Base-by-base conservation (phyloP, 2,797 vertebrate species). In the Mallotus villosus region DNA sequence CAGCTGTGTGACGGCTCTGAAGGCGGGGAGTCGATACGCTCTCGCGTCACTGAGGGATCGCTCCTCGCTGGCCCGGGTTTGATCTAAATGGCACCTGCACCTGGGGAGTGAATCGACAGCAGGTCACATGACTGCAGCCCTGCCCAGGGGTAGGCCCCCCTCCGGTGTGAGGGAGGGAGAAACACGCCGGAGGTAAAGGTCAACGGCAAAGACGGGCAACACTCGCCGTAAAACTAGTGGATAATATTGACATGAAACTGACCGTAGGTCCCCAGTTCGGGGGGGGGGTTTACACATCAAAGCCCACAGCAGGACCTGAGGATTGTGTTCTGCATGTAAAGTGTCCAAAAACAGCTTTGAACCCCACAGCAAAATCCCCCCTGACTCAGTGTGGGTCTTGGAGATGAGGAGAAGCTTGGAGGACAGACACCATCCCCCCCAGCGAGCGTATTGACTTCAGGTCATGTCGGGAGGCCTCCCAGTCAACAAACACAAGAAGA, bases 11-110 rank as follows among this genome's bases (percentile, higher is more conserved):
- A 34, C 41, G 14, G 9, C 59, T 63, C 63, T 76, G 70, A 61
- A 9, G 71, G 24, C 53, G 70, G 71, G 70, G 59, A 78, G 83
- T 78, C 68, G 80, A 85, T 84, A 84, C 76, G 82, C 8, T 78
- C 85, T 78, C 80, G 81, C 76, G 85, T 87, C 85, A 81, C 76
- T 14, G 58, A 67, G 71, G 82, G 82, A 76, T 81, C 70, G 51
- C 69, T 75, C 78, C 71, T 86, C 83, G 81, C 85, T 76, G 67
- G 63, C 74, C 25, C 25, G 70, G 72, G 78, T 71, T 8, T 69
- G 84, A 80, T 75, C 81, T 78, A 89, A 92, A 92, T 88, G 87
- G 87, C 90, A 91, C 76, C 82, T 81, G 84, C 77, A 58, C 59
- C 74, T 59, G 74, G 73, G 77, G 70, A 46, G 60, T 71, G 62